These are phyloP conservation scores for Pocillopora meandrina DNA, from an alignment of 92 coral and sea anemone genomes.

Conservation along the genomic window DNA sequence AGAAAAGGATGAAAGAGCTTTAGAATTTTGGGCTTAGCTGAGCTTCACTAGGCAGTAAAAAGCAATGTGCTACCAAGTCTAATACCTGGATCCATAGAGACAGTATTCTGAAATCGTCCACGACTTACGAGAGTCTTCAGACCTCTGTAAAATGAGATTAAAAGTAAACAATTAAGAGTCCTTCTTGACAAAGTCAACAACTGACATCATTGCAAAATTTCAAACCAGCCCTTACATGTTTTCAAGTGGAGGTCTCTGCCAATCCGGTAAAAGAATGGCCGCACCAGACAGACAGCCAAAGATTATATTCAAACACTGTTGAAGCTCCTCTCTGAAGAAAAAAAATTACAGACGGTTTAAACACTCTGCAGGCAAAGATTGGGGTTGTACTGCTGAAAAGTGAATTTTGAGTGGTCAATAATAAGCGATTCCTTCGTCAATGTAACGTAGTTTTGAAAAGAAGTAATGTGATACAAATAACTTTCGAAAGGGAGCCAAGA, in stretches of 20 bases:
- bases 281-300: slow-evolving; percentile 82
- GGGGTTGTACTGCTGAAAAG: background rate
- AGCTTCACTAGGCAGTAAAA: no score
- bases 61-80: background rate
- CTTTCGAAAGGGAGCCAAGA: no score
- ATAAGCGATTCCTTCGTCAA: no score
- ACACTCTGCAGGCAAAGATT: background rate
- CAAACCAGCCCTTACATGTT: slow-evolving; percentile 68
- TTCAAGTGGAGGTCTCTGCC: slow-evolving; percentile 83
- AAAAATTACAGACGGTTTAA: background rate
- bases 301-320: slow-evolving; percentile 82
- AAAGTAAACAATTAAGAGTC: background rate
- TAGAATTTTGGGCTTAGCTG: background rate
- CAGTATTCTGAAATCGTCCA: slow-evolving; percentile 72
- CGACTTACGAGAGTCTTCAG: slow-evolving; percentile 88
- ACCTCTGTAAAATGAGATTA: slow-evolving; percentile 59
- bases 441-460: no score
- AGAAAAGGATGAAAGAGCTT: background rate
- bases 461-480: no score
- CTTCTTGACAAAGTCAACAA: no score
- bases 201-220: no score
- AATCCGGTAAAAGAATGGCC: slow-evolving; percentile 77
- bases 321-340: slow-evolving; percentile 78
- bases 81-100: slow-evolving; percentile 68
- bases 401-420: no score